phyloP scores from a whole-genome alignment of 2,113 vertebrate species.

The Rhagologus leucostigma region DNA sequence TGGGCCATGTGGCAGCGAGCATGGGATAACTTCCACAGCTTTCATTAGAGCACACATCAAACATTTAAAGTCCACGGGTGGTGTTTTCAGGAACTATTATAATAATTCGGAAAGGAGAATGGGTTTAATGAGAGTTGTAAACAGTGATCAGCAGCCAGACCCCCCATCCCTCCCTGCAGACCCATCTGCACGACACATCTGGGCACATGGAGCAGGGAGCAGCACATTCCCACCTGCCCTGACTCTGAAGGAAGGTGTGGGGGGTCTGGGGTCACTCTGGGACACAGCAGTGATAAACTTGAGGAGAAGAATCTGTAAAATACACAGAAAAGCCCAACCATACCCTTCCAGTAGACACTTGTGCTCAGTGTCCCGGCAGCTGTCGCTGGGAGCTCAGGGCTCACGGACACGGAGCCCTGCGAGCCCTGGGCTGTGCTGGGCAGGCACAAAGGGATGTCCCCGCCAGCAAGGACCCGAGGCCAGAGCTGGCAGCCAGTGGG shows the following conservation, averaged over 20 bases:
- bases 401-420: not conserved
- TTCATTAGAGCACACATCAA: slow-evolving; percentile 10
- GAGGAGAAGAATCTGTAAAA: not conserved
- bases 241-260: not conserved
- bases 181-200: not conserved
- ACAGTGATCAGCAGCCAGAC: not conserved
- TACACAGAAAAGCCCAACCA: not conserved
- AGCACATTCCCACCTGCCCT: not conserved
- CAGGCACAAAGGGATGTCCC: not conserved
- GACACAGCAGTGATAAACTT: not conserved
- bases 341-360: fast-evolving
- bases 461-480: fast-evolving
- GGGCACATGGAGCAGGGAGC: not conserved
- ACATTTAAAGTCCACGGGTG: not conserved
- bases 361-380: not conserved
- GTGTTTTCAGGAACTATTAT: slow-evolving; percentile 12
- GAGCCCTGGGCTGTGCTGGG: not conserved
- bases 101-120: slow-evolving; percentile 33
- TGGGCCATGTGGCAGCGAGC: slow-evolving; percentile 30
- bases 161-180: not conserved
- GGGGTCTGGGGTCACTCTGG: not conserved
- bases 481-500: not conserved
- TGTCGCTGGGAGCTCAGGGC: fast-evolving
- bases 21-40: slow-evolving; percentile 11
- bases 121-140: slow-evolving; percentile 21